Evolutionary conservation across 2,888 invertebrate genomes (phyloP), one percentile per base, ranked within the genome.

Genomic region (Megalurothrips usitatus): DNA sequence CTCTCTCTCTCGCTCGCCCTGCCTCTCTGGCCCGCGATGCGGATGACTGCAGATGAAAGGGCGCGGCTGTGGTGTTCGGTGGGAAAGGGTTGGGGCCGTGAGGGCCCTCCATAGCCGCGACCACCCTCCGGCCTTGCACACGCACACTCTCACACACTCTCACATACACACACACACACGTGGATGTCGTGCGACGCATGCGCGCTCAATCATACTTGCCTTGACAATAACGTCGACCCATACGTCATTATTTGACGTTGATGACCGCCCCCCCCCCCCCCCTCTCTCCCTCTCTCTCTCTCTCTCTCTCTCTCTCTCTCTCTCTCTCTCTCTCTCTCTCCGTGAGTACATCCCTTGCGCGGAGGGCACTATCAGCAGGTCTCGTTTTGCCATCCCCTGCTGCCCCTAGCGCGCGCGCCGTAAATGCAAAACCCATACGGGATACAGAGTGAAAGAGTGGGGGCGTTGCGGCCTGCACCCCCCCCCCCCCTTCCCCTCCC

Each of bases 241-340:
- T 75, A 26, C 68, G 68, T 75, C 68, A 75, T 75, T 75, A 75
- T 26, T 23, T 75, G 68, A 75, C 68, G 68, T 23, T 75, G 26
- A 75, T 75, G 68, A 75, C 68, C 23, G 10, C 68, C 68, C 26
- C 23, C 26, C 26, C 68, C 9, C 10, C 26, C 23, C n/a, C 68
- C 23, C 11, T 12, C 2, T 26, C 26, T 26, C 68, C 26, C 68
- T 75, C 26, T 75, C 68, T 23, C 6, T 23, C 12, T 75, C 26
- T 68, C 68, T 23, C 68, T 68, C 68, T 23, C 68, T 9, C 68
- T 23, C 68, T 6, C 23, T 63, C 63, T n/a, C 63, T n/a, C 63
- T n/a, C 63, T n/a, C 23, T 63, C 63, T n/a, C 63, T 26, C 68
- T 26, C 26, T 58, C 68, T 26, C 68, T 75, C 26, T 26, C 68